Base-by-base conservation (phyloP, 2,797 vertebrate species). In the Gallinago stenura region DNA sequence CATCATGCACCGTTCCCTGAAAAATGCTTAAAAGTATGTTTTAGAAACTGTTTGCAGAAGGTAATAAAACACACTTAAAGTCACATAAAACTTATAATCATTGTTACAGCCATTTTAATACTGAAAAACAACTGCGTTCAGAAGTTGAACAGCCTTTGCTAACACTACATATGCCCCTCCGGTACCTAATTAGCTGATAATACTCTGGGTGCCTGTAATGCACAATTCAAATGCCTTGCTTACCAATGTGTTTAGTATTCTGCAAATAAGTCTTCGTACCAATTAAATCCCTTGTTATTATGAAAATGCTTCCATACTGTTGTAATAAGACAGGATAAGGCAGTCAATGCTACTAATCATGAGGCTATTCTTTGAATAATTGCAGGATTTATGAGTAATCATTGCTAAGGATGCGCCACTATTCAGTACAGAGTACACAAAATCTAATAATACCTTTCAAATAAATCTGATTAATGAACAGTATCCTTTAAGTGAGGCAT, bases 261-360 rank as follows among this genome's bases (percentile, higher is more conserved):
- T 58, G 90, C 73, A 97, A 97, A 96, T 97, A 98, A 96, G 91
- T 96, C 92, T 95, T 95, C 45, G 30, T 26, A 72, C 86, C 94
- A 98, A 96, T 97, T 98, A 98, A 97, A 96, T 95, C 97, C 87
- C 87, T 97, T 97, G 87, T 80, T 97, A 89, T 96, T 97, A 97
- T 97, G 93, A 97, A 96, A 97, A 97, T 87, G 76, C 75, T 95
- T 93, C 78, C 87, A 80, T 79, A 95, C 82, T 91, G 51, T 95
- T 97, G 96, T 97, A 98, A 92, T 96, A 97, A 94, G 66, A 95
- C 68, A 83, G 83, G 96, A 98, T 97, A 97, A 95, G 95, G 93
- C 87, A 89, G 86, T 57, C 86, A 97, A 58, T 90, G 82, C 75
- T 58, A 90, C 92, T 97, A 97, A 98, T 98, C 78, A 97, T 43